phyloP scores from a whole-genome alignment of 2,113 vertebrate species.

The Sceloporus undulatus region DNA sequence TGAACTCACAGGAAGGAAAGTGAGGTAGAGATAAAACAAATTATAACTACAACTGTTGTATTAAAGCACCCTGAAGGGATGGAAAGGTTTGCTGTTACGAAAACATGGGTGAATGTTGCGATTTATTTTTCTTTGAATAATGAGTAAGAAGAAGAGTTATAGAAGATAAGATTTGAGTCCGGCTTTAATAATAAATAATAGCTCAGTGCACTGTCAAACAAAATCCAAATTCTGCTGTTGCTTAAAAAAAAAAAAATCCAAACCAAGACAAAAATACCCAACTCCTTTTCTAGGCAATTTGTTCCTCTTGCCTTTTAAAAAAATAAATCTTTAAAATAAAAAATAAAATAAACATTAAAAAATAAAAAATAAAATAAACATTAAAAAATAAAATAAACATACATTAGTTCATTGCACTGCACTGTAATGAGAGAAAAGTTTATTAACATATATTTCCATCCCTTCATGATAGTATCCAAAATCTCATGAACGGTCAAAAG shows the following conservation, averaged over 20 bases:
- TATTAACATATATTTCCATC: constrained; percentile 11
- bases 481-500: not conserved
- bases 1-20: no score
- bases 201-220: not conserved
- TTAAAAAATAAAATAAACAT: no score
- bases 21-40: no score
- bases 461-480: not conserved
- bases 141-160: no score
- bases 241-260: not conserved
- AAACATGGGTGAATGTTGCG: not conserved
- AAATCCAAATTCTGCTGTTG: not conserved
- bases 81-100: not conserved
- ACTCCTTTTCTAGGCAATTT: no score
- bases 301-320: not conserved
- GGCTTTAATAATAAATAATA: not conserved
- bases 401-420: no score
- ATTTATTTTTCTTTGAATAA: no score
- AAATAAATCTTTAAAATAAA: not conserved
- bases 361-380: no score
- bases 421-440: not conserved
- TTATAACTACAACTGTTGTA: no score
- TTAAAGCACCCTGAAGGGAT: not conserved
- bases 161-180: not conserved
- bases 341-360: no score
- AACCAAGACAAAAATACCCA: no score